phyloP scores from a whole-genome alignment of 2,888 invertebrate genomes.

The Octodonta nipae region DNA sequence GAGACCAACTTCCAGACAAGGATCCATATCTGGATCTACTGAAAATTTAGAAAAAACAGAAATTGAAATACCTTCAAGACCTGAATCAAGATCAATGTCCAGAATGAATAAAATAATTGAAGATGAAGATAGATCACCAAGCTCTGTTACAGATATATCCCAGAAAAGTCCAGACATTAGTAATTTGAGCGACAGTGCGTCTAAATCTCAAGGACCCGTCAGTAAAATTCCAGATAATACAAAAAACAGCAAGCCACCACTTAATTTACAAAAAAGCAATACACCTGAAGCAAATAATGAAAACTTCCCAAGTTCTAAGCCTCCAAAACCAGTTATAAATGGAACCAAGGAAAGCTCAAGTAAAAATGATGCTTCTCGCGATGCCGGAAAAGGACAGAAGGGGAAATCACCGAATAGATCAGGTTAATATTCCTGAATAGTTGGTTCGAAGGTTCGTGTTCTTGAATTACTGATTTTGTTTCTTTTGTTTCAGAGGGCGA shows the following conservation, averaged over 20 bases:
- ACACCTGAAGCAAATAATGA: background rate
- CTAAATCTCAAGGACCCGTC: slow-evolving; percentile 29
- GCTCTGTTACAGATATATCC: slow-evolving; percentile 13
- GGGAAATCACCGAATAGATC: slow-evolving; percentile 16
- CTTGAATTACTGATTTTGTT: background rate
- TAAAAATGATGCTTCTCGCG: slow-evolving; percentile 7
- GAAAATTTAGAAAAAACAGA: slow-evolving; percentile 22
- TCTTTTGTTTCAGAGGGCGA: slow-evolving; percentile 56
- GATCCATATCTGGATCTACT: slow-evolving; percentile 16
- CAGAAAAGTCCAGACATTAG: slow-evolving; percentile 26
- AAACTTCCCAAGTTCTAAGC: background rate
- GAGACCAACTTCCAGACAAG: slow-evolving; percentile 14
- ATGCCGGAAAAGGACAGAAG: slow-evolving; percentile 13
- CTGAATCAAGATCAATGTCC: slow-evolving; percentile 25
- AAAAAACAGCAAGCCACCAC: slow-evolving; percentile 13
- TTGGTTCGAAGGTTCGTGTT: background rate
- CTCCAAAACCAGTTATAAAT: slow-evolving; percentile 3
- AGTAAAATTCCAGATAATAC: slow-evolving; percentile 26
- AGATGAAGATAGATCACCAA: slow-evolving; percentile 19
- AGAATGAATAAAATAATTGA: slow-evolving; percentile 26
- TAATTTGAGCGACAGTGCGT: slow-evolving; percentile 12
- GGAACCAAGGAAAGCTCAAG: slow-evolving; percentile 7
- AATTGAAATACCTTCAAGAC: slow-evolving; percentile 22
- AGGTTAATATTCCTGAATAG: slow-evolving; percentile 15
- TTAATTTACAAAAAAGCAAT: no score